Conservation (phyloP, 2,113 vertebrate species). For the Zosterops japonicus region DNA sequence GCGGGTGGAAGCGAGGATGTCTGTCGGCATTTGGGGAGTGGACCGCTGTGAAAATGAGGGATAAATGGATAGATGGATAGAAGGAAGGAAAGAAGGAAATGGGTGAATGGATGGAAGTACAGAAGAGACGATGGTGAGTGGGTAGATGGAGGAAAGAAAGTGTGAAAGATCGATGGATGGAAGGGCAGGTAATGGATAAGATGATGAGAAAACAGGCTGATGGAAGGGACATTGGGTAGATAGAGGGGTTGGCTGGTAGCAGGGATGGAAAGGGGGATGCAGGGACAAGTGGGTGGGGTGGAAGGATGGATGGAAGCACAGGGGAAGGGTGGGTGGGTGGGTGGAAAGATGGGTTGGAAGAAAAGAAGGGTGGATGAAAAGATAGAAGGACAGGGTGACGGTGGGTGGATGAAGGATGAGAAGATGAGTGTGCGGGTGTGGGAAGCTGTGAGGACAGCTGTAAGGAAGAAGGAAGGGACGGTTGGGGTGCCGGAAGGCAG, state of each 20-base stretch:
- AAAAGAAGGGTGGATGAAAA: not conserved
- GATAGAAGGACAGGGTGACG: not conserved
- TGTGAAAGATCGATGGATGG: accelerated
- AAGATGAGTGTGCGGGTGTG: not conserved
- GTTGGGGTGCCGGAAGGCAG: not conserved
- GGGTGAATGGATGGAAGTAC: not conserved
- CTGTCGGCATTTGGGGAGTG: not conserved
- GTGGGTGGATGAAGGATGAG: not conserved
- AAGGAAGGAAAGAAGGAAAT: not conserved
- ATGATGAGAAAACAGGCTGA: not conserved
- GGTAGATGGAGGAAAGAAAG: not conserved
- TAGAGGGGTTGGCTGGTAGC: not conserved
- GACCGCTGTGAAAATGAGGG: not conserved
- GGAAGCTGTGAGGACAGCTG: not conserved
- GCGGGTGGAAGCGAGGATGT: not conserved
- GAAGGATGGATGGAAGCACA: not conserved
- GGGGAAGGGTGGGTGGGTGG: not conserved
- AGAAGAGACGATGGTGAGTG: not conserved
- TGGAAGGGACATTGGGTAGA: not conserved
- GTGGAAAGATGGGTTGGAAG: not conserved
- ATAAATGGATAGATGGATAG: not conserved
- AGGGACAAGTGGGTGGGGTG: not conserved
- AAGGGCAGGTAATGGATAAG: not conserved
- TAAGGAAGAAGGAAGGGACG: not conserved
- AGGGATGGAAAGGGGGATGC: not conserved